Evolutionary conservation across 1,140 invertebrate species (phyloP).

Genomic region (Pararge aegeria): DNA sequence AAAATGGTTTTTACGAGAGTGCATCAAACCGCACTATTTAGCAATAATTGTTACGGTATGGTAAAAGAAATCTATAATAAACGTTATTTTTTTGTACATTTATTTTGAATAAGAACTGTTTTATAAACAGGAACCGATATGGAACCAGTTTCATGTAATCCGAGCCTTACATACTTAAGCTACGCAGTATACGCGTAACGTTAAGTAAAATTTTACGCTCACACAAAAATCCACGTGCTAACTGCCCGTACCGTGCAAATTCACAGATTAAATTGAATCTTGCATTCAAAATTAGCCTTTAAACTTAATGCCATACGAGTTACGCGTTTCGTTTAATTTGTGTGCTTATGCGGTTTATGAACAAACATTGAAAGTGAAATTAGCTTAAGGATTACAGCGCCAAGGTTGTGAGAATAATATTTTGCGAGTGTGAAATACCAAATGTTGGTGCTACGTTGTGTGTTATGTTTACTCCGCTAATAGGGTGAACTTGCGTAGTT

Average conservation of each 20-base stretch:
- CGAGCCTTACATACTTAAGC: not conserved
- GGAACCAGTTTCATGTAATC: not conserved
- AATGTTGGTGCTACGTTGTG: too few species aligned
- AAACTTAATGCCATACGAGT: not conserved
- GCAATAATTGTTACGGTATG: too few species aligned
- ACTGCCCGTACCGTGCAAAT: constrained; percentile 6
- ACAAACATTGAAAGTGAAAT: constrained; percentile 1
- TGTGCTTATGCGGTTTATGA: not conserved
- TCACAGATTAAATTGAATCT: constrained; percentile 9
- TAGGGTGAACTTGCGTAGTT: too few species aligned
- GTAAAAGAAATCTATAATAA: too few species aligned
- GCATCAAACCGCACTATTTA: too few species aligned
- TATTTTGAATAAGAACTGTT: not conserved
- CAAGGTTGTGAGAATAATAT: not conserved
- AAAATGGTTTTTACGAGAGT: too few species aligned
- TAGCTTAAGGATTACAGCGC: not conserved
- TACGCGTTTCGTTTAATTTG: not conserved
- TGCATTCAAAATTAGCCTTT: constrained; percentile 6
- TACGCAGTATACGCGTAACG: constrained; percentile 18
- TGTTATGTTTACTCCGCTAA: too few species aligned
- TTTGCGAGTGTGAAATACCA: not conserved
- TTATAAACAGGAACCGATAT: not conserved
- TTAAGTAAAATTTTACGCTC: constrained; percentile 59
- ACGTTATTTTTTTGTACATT: too few species aligned
- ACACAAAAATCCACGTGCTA: constrained; percentile 52